These are phyloP conservation scores for Hirtodrosophila duncani DNA, from an alignment of 2,888 invertebrate species.

Conservation along the genomic window DNA sequence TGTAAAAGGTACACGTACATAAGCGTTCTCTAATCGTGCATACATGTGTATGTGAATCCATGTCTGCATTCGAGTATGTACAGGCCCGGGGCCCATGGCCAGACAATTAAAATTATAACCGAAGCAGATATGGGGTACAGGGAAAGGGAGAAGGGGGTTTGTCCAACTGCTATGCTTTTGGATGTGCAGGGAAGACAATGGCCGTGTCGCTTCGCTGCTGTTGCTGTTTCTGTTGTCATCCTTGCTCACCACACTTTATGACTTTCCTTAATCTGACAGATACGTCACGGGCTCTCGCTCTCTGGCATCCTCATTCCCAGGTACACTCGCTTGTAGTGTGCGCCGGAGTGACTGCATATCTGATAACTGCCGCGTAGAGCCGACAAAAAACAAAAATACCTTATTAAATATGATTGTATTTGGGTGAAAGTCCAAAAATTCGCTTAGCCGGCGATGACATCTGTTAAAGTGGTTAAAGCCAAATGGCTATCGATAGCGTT, in stretches of 20 bases:
- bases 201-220: constrained; percentile 46
- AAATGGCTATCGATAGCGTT: constrained; percentile 36
- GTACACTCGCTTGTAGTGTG: constrained; percentile 8
- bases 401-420: constrained; percentile 70
- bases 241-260: constrained; percentile 71
- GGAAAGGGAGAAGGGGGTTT: neutral
- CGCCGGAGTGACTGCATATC: neutral
- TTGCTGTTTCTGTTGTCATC: constrained; percentile 52
- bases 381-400: constrained; percentile 43
- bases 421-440: constrained; percentile 52
- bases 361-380: constrained; percentile 2
- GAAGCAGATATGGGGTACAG: constrained; percentile 22
- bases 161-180: constrained; percentile 67
- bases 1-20: too few relatives aligned
- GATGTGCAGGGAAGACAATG: constrained; percentile 58
- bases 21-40: too few relatives aligned
- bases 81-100: constrained; percentile 47
- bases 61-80: too few relatives aligned
- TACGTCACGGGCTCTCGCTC: constrained; percentile 61
- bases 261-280: constrained; percentile 72
- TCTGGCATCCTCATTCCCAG: constrained; percentile 1
- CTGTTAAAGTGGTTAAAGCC: constrained; percentile 67
- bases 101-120: constrained; percentile 66
- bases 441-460: constrained; percentile 58
- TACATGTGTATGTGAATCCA: too few relatives aligned